Conservation (phyloP, 1,140 invertebrate species). For the Drosophila tropicalis region DNA sequence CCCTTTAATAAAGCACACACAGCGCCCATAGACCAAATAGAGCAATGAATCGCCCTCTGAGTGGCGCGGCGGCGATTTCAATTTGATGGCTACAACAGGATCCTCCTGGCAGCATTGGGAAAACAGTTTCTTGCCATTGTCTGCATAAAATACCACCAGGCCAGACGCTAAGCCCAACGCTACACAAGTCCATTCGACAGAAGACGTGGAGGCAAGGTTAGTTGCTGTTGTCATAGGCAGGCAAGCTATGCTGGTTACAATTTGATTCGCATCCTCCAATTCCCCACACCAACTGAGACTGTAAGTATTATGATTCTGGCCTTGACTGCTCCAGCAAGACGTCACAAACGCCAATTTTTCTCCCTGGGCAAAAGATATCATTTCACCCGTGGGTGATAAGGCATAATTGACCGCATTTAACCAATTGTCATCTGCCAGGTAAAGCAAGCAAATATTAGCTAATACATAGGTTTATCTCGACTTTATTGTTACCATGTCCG, state of each 20-base stretch:
- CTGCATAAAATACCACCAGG: constrained; percentile 94
- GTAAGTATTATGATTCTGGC: constrained; percentile 83
- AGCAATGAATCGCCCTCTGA: constrained; percentile 89
- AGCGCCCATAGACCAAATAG: constrained; percentile 90
- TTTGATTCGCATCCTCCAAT: constrained; percentile 84
- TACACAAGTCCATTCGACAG: constrained; percentile 96
- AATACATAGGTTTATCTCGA: constrained; percentile 28
- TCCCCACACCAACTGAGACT: constrained; percentile 85
- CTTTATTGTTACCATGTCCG: constrained; percentile 73
- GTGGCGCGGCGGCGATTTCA: constrained; percentile 88
- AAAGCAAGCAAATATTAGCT: neutral
- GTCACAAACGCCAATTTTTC: constrained; percentile 87
- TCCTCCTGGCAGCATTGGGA: constrained; percentile 94
- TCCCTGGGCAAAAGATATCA: constrained; percentile 88
- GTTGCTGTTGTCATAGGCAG: constrained; percentile 83
- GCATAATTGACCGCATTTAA: constrained; percentile 88
- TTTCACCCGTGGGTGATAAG: constrained; percentile 89
- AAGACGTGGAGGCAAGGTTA: constrained; percentile 6
- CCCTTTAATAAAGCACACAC: constrained; percentile 92
- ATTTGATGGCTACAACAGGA: constrained; percentile 91
- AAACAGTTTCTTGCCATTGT: constrained; percentile 91
- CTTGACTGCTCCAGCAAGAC: constrained; percentile 86
- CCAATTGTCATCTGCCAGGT: constrained; percentile 86
- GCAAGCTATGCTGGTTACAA: constrained; percentile 84
- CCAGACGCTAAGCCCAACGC: constrained; percentile 94